Evolutionary conservation across 2,113 vertebrate species (phyloP).

Genomic region (Neolamprologus falcicula): DNA sequence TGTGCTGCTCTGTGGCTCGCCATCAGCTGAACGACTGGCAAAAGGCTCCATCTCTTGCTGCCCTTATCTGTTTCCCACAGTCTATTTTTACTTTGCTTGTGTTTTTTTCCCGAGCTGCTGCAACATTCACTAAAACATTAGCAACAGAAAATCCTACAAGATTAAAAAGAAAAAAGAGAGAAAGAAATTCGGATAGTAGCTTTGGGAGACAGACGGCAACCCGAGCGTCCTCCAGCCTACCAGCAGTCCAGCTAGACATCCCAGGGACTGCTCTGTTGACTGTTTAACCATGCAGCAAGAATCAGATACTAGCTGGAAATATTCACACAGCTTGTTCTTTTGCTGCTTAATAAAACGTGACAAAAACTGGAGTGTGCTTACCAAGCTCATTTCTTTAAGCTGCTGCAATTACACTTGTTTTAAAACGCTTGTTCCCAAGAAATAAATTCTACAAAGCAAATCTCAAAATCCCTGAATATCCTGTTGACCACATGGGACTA

Average conservation of each 20-base stretch:
- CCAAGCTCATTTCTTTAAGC: background rate
- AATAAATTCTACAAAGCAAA: conserved; percentile 20
- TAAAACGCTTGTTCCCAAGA: background rate
- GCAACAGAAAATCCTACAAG: background rate
- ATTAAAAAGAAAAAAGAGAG: background rate
- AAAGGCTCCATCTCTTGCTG: background rate
- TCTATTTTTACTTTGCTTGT: conserved; percentile 41
- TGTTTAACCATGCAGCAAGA: background rate
- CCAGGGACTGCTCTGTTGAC: background rate
- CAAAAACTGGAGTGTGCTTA: background rate
- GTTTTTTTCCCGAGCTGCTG: background rate
- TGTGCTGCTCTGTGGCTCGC: background rate
- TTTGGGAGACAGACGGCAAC: background rate
- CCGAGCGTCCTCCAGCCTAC: background rate
- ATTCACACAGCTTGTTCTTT: background rate
- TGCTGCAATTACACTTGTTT: background rate
- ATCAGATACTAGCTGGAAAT: background rate
- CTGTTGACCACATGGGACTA: background rate
- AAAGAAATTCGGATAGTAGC: background rate
- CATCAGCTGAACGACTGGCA: conserved; percentile 16
- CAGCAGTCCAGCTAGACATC: background rate
- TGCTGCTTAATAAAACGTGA: conserved; percentile 16
- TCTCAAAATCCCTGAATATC: conserved; percentile 41
- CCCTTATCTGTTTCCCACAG: conserved; percentile 29
- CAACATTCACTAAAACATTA: background rate